These are phyloP conservation scores for Nemopilema nomurai DNA, from an alignment of 30 jellyfish, hydroid and myxozoan species.

Conservation along the genomic window DNA sequence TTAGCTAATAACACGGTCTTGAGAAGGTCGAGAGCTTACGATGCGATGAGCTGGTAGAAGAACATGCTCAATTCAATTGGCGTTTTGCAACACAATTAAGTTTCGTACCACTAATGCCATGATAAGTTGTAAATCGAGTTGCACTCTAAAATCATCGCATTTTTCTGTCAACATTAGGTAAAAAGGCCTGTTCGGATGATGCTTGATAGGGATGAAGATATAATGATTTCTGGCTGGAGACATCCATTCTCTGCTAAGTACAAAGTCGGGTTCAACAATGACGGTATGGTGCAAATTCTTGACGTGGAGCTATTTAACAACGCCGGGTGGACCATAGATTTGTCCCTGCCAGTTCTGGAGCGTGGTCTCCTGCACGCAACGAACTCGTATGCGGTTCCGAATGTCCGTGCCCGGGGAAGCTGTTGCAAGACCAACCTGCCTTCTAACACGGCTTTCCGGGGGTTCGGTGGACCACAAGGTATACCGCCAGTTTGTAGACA, in stretches of 20 bases:
- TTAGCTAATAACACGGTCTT: too few relatives aligned
- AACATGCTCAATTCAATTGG: too few relatives aligned
- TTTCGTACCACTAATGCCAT: too few relatives aligned
- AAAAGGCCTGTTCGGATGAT: constrained; percentile 50
- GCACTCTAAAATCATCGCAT: too few relatives aligned
- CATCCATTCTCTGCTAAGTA: constrained; percentile 47
- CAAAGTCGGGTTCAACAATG: constrained; percentile 60
- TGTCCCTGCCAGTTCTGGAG: constrained; percentile 29
- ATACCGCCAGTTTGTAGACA: background rate
- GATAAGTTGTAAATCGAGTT: too few relatives aligned
- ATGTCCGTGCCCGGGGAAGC: constrained; percentile 23
- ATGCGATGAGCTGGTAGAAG: too few relatives aligned
- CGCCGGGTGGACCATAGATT: constrained; percentile 48
- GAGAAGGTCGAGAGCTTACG: too few relatives aligned
- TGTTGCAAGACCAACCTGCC: constrained; percentile 62
- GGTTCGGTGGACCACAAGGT: constrained; percentile 75
- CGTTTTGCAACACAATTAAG: too few relatives aligned
- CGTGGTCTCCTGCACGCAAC: constrained; percentile 26
- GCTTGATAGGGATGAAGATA: constrained; percentile 60
- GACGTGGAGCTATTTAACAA: constrained; percentile 30
- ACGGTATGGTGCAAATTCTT: constrained; percentile 28
- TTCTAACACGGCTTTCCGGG: constrained; percentile 65
- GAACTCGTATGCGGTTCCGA: constrained; percentile 32
- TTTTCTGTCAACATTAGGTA: background rate
- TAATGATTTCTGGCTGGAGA: constrained; percentile 42